phyloP scores from a whole-genome alignment of 2,797 vertebrate genomes.

The Podarcis lilfordi region DNA sequence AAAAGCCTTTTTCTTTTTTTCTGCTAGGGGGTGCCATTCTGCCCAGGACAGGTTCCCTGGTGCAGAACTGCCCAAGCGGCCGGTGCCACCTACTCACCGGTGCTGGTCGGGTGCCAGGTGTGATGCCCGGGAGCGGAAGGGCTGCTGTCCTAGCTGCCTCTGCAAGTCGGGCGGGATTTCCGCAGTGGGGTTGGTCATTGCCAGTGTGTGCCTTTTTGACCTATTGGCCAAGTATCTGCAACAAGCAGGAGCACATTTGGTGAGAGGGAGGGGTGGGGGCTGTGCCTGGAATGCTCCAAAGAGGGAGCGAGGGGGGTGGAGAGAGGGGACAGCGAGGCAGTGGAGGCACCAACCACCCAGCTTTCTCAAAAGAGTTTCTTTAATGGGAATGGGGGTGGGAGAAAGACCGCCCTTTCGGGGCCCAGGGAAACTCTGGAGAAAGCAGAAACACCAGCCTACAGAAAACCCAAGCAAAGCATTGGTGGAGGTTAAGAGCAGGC shows the following conservation, averaged over 20 bases:
- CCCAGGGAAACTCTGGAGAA: background rate
- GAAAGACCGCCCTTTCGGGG: conserved; percentile 35
- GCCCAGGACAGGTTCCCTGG: conserved; percentile 56
- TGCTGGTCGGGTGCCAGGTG: conserved; percentile 87
- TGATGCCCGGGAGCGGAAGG: conserved; percentile 91
- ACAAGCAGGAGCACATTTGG: conserved; percentile 85
- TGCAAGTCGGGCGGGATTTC: conserved; percentile 94
- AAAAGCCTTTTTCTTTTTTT: conserved; percentile 60
- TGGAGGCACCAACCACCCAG: background rate
- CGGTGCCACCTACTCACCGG: conserved; percentile 91
- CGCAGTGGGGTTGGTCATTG: conserved; percentile 91
- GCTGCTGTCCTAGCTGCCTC: conserved; percentile 89
- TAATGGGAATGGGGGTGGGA: conserved; percentile 42
- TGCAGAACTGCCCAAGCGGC: conserved; percentile 59
- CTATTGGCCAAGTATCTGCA: conserved; percentile 99
- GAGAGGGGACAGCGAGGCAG: background rate
- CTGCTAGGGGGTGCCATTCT: conserved; percentile 54
- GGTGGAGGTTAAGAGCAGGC: conserved; percentile 14
- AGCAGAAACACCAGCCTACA: background rate
- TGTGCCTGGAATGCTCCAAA: conserved; percentile 43
- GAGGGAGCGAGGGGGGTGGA: conserved; percentile 70
- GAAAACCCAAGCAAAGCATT: conserved; percentile 21
- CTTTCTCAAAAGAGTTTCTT: background rate
- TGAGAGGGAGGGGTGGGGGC: conserved; percentile 67
- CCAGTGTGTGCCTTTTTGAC: conserved; percentile 99